These are phyloP conservation scores for Apus apus DNA, from an alignment of 2,113 vertebrate species.

Conservation along the genomic window DNA sequence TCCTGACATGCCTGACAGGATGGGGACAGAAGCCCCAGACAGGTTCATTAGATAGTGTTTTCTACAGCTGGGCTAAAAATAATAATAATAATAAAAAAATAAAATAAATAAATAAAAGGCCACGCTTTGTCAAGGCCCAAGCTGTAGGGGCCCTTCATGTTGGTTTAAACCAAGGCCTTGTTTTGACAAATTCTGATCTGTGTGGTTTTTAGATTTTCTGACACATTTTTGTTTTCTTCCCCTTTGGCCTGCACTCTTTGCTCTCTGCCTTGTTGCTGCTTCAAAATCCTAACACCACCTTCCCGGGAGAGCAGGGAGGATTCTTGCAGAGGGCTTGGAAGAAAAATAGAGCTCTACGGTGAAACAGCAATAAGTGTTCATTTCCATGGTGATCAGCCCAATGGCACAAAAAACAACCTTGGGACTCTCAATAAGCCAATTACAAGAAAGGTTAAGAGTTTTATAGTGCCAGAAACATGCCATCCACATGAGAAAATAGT, in stretches of 20 bases:
- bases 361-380: slow-evolving; percentile 59
- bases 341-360: slow-evolving; percentile 26
- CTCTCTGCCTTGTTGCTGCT: slow-evolving; percentile 80
- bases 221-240: slow-evolving; percentile 82
- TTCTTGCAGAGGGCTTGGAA: slow-evolving; percentile 38
- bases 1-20: slow-evolving; percentile 99
- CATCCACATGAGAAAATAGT: slow-evolving; percentile 68
- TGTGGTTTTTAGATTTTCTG: slow-evolving; percentile 84
- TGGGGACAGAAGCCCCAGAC: slow-evolving; percentile 98
- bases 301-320: slow-evolving; percentile 65
- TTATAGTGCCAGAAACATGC: slow-evolving; percentile 71
- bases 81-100: slow-evolving; percentile 27
- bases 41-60: slow-evolving; percentile 99
- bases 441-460: slow-evolving; percentile 72
- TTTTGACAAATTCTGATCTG: slow-evolving; percentile 93
- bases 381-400: slow-evolving; percentile 70
- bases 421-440: slow-evolving; percentile 69
- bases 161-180: slow-evolving; percentile 91
- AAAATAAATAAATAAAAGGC: slow-evolving; percentile 69
- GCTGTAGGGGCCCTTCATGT: slow-evolving; percentile 84
- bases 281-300: slow-evolving; percentile 76
- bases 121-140: slow-evolving; percentile 85
- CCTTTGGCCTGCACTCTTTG: slow-evolving; percentile 85
- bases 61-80: slow-evolving; percentile 95
- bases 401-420: slow-evolving; percentile 61